These are phyloP conservation scores for Heliconius ethilla DNA, from an alignment of 2,888 invertebrate genomes.

Conservation along the genomic window DNA sequence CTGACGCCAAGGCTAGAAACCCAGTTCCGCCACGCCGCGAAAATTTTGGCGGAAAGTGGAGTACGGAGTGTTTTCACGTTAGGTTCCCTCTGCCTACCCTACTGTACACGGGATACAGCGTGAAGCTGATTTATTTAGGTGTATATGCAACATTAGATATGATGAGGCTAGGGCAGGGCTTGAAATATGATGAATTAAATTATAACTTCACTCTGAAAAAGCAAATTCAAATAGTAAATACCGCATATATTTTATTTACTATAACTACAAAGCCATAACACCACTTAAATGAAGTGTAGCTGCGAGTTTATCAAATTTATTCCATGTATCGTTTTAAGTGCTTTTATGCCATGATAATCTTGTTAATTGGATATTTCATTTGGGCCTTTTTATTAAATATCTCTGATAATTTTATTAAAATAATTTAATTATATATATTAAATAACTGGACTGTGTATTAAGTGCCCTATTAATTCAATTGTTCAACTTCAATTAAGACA, in stretches of 20 bases:
- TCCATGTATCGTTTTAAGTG: conserved; percentile 21
- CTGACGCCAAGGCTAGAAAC: not conserved
- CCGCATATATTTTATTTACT: conserved; percentile 2
- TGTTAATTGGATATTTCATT: conserved; percentile 19
- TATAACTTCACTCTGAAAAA: not conserved
- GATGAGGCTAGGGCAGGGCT: too few relatives aligned
- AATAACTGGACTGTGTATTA: not conserved
- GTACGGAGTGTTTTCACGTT: too few relatives aligned
- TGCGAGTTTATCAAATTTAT: conserved; percentile 24
- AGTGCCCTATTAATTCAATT: conserved; percentile 14
- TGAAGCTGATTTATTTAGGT: too few relatives aligned
- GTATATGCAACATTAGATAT: too few relatives aligned
- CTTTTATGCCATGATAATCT: conserved; percentile 16
- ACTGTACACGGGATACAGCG: too few relatives aligned
- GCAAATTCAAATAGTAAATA: not conserved
- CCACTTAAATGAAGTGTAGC: conserved; percentile 6
- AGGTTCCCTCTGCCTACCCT: too few relatives aligned
- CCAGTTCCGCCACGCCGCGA: not conserved
- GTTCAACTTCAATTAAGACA: not conserved
- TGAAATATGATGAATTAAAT: not conserved
- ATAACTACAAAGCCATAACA: conserved; percentile 8
- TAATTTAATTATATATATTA: not conserved
- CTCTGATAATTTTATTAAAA: conserved; percentile 14
- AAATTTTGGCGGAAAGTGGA: too few relatives aligned
- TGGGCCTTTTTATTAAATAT: not conserved